These are phyloP conservation scores for Lathronympha strigana DNA, from an alignment of 2,888 invertebrate genomes.

Conservation along the genomic window DNA sequence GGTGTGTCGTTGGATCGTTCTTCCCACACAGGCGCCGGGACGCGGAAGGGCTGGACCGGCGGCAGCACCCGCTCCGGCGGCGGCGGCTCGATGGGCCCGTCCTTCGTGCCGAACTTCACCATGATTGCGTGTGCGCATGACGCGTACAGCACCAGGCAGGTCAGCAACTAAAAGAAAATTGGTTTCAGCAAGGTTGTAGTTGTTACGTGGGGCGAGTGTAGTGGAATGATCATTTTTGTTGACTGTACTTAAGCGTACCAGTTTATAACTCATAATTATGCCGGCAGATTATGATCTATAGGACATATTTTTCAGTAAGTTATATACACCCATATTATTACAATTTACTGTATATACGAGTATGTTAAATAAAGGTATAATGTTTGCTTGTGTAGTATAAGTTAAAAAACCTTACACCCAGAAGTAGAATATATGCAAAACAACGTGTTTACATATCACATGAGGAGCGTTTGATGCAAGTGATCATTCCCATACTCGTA, in stretches of 20 bases:
- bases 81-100: conserved; percentile 85
- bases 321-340: too few relatives aligned
- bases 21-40: conserved; percentile 86
- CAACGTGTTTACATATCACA: background rate
- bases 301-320: too few relatives aligned
- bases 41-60: conserved; percentile 78
- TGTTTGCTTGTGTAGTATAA: background rate
- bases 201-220: too few relatives aligned
- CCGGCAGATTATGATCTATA: too few relatives aligned
- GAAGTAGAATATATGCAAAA: background rate
- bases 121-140: conserved; percentile 82
- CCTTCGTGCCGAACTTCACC: conserved; percentile 86
- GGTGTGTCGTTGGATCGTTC: conserved; percentile 82
- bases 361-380: too few relatives aligned
- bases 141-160: conserved; percentile 76
- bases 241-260: too few relatives aligned
- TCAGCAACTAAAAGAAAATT: conserved; percentile 62
- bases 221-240: too few relatives aligned
- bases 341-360: too few relatives aligned
- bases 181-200: background rate
- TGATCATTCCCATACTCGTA: too few relatives aligned
- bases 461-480: conserved; percentile 1
- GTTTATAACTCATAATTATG: too few relatives aligned
- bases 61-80: conserved; percentile 78
- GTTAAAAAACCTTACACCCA: background rate